Evolutionary conservation across 2,888 invertebrate genomes (phyloP).

Genomic region (Acheta domesticus): DNA sequence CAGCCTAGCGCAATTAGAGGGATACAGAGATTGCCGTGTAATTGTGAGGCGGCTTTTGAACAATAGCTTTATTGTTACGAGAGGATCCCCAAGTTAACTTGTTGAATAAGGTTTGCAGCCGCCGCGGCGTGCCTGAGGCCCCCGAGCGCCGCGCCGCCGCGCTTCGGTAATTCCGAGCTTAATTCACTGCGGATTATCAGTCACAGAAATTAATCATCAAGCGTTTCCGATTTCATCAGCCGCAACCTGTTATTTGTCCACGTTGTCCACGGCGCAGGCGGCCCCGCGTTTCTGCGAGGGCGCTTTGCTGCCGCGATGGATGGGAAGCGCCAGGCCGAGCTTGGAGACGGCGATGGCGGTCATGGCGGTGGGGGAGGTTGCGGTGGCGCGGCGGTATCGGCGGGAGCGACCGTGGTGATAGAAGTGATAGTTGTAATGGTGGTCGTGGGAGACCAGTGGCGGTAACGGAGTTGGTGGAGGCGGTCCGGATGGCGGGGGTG

Average conservation of each 20-base stretch:
- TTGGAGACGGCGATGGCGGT: too few relatives aligned
- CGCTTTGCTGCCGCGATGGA: too few relatives aligned
- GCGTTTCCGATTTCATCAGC: slow-evolving; percentile 7
- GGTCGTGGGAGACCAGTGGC: too few relatives aligned
- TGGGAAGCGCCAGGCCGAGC: too few relatives aligned
- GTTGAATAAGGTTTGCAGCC: neutral
- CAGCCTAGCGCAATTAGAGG: slow-evolving; percentile 3
- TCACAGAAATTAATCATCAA: slow-evolving; percentile 18
- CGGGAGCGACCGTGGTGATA: too few relatives aligned
- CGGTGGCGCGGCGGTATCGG: too few relatives aligned
- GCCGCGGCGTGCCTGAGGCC: neutral
- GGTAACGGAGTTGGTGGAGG: too few relatives aligned
- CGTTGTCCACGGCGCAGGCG: neutral
- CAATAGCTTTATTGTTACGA: slow-evolving; percentile 10
- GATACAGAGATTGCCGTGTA: slow-evolving; percentile 5
- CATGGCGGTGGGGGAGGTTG: too few relatives aligned
- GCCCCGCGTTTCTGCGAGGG: too few relatives aligned
- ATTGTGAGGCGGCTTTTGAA: slow-evolving; percentile 9
- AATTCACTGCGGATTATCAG: slow-evolving; percentile 18
- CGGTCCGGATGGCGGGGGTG: too few relatives aligned
- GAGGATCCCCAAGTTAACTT: slow-evolving; percentile 4
- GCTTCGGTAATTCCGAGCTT: neutral
- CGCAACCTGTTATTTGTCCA: slow-evolving; percentile 18
- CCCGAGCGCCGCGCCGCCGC: neutral
- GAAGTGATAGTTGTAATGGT: too few relatives aligned